phyloP scores from a whole-genome alignment of 2,888 invertebrate species.

The Lamellibrachia satsuma region DNA sequence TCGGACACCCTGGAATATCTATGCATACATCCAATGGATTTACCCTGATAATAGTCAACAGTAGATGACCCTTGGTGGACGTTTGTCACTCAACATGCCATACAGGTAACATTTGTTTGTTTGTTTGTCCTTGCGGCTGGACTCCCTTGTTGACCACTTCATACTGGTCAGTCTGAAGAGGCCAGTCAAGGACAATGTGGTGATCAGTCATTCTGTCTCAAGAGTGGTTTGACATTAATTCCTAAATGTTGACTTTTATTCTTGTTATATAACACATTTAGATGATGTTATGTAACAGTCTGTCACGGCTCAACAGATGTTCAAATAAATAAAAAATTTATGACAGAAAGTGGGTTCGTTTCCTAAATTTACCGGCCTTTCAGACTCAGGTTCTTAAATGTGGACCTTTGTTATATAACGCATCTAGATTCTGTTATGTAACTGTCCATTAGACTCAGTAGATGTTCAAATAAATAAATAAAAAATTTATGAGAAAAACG shows the following conservation, averaged over 20 bases:
- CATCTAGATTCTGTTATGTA: not conserved
- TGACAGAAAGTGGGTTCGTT: not conserved
- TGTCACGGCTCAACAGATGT: not conserved
- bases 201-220: not conserved
- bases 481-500: not conserved
- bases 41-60: not conserved
- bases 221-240: not conserved
- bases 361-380: not conserved
- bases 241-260: not conserved
- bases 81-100: not conserved
- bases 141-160: not conserved
- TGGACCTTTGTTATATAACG: not conserved
- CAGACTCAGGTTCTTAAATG: too few species aligned
- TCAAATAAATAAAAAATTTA: not conserved
- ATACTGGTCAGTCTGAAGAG: not conserved
- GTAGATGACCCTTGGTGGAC: not conserved
- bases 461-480: not conserved
- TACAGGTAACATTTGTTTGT: not conserved
- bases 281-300: not conserved
- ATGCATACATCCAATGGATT: not conserved
- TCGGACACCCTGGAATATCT: not conserved
- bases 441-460: not conserved
- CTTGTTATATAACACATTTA: not conserved
- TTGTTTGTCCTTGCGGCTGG: not conserved
- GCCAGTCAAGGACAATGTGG: not conserved